These are phyloP conservation scores for Apistogramma diplotaenia DNA, from an alignment of 2,113 vertebrate genomes.

Conservation along the genomic window DNA sequence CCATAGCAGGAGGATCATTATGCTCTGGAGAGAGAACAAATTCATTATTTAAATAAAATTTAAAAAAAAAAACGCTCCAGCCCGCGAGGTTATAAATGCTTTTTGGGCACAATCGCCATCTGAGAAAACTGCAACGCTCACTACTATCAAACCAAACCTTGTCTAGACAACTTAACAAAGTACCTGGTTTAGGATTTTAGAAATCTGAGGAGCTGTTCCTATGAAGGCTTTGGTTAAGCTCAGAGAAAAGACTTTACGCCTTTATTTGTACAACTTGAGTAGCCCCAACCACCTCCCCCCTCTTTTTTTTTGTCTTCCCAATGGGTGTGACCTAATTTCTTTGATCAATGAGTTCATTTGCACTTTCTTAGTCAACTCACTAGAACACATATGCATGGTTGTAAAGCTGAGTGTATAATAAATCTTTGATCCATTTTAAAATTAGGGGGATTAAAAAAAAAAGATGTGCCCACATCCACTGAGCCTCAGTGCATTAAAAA, in stretches of 20 bases:
- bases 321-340: constrained; percentile 51
- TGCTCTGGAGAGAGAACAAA: constrained; percentile 50
- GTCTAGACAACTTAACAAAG: neutral
- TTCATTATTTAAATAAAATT: neutral
- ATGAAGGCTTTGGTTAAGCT: constrained; percentile 7
- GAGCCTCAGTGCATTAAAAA: neutral
- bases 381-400: constrained; percentile 9
- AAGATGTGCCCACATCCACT: neutral
- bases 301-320: constrained; percentile 23
- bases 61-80: neutral
- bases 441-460: neutral
- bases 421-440: neutral
- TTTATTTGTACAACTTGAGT: constrained; percentile 39
- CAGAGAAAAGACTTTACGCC: constrained; percentile 4
- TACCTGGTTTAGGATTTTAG: neutral
- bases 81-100: neutral
- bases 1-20: constrained; percentile 65
- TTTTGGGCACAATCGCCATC: neutral
- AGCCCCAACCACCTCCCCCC: neutral
- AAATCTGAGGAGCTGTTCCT: neutral
- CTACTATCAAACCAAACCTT: neutral
- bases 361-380: constrained; percentile 38
- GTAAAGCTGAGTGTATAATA: neutral
- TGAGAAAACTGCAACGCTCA: neutral
- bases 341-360: constrained; percentile 66